Percentiles rank a stretch among this genome's conserved stretches.
Evolutionary conservation across 1,140 invertebrate species (phyloP).

Genomic region (Drosophila sproati): DNA sequence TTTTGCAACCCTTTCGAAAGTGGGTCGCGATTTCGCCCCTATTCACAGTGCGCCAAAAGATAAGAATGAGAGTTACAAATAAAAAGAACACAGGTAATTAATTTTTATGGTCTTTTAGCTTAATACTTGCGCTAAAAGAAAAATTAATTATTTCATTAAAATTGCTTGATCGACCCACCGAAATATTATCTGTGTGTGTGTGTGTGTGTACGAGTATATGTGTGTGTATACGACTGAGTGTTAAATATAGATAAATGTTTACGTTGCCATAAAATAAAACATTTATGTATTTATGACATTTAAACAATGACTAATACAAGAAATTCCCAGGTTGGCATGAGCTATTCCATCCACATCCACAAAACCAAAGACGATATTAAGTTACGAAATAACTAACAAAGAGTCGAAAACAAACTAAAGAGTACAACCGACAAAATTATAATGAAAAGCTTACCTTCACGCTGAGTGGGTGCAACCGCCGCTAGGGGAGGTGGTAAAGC

Average conservation of each 20-base stretch:
- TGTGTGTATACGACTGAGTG: conserved; percentile 25
- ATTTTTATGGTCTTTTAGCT: conserved; percentile 66
- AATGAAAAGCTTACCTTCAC: conserved; percentile 93
- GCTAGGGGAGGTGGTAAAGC: conserved; percentile 96
- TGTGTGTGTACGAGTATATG: not conserved
- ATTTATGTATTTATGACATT: conserved; percentile 17
- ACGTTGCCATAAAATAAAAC: conserved; percentile 41
- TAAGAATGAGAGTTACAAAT: conserved; percentile 34
- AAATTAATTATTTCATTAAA: conserved; percentile 51
- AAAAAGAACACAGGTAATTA: conserved; percentile 64
- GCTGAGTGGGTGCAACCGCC: conserved; percentile 94
- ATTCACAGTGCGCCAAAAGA: conserved; percentile 40
- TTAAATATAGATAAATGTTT: conserved; percentile 39
- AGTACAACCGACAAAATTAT: conserved; percentile 55
- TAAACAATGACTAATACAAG: conserved; percentile 11
- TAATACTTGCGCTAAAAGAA: conserved; percentile 36
- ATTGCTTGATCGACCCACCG: conserved; percentile 6
- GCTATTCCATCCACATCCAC: conserved; percentile 33
- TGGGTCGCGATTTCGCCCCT: conserved; percentile 11
- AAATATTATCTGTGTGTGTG: conserved; percentile 1
- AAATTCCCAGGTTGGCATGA: conserved; percentile 1
- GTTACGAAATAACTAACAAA: conserved; percentile 50
- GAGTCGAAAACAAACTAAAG: conserved; percentile 17
- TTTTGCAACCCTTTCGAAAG: conserved; percentile 52
- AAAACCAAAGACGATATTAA: conserved; percentile 58